Evolutionary conservation across 2,113 vertebrate genomes (phyloP).

Genomic region (Sitta europaea): DNA sequence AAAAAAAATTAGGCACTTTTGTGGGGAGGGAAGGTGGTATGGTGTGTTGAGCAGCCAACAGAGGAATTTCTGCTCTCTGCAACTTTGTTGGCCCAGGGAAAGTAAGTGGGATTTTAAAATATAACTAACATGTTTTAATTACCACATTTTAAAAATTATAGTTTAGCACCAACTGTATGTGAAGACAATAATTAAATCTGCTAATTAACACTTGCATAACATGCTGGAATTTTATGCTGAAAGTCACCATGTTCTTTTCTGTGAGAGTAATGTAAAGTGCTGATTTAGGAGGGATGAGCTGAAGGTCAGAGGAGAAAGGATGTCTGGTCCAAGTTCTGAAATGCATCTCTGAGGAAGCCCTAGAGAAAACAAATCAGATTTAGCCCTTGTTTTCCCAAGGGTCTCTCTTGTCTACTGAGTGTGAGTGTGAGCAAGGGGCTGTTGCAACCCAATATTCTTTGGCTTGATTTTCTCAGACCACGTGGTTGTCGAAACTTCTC

Average conservation of each 20-base stretch:
- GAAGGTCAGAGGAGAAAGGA: background rate
- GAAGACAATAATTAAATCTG: constrained; percentile 33
- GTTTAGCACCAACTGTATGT: constrained; percentile 18
- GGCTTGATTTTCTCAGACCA: constrained; percentile 82
- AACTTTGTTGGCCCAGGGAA: constrained; percentile 12
- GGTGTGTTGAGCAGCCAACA: background rate
- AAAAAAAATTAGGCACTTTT: background rate
- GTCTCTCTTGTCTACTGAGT: constrained; percentile 7
- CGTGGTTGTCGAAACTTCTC: constrained; percentile 78
- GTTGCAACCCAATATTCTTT: constrained; percentile 53
- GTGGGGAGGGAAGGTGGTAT: background rate
- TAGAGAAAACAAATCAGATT: constrained; percentile 34
- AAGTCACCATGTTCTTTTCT: background rate
- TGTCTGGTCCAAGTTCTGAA: background rate
- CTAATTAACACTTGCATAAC: constrained; percentile 43
- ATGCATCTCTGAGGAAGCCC: background rate
- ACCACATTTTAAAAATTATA: background rate
- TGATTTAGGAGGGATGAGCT: constrained; percentile 18
- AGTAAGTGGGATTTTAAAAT: constrained; percentile 26
- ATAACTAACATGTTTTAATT: constrained; percentile 52
- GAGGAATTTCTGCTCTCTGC: background rate
- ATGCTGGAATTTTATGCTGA: background rate
- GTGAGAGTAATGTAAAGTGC: background rate
- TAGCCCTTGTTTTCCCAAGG: constrained; percentile 20
- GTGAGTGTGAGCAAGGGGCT: background rate